Base-by-base conservation (phyloP, 2,113 vertebrate genomes). In the Heterochromis multidens region DNA sequence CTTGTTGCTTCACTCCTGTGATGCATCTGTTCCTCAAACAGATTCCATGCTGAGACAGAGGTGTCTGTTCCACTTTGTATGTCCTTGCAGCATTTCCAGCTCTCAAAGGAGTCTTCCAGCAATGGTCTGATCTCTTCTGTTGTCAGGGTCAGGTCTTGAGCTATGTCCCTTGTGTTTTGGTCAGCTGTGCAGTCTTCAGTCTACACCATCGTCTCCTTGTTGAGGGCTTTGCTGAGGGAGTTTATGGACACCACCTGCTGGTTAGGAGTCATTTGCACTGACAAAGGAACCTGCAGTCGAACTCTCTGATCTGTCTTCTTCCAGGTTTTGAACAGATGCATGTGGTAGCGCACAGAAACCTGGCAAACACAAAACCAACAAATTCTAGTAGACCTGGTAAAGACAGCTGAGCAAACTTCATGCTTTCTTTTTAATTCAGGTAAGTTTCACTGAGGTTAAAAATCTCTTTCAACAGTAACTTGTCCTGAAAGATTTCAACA, bases 291-390 rank as follows among this genome's bases (percentile, higher is more conserved):
- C 79, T 92, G 93, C 21, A 96, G 91, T 62, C 87, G 79, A 60
- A 96, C 94, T 40, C 76, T 91, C 87, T 95, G 92, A 62, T 95
- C 92, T 0, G 89, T 95, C 57, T 58, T 87, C 74, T 89, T 95
- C 95, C 95, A 95, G 2, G 65, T 93, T 61, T 76, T 87, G 80
- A 94, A 93, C 21, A 96, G 90, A 27, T 95, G 93, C 52, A 94
- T 25, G 54, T 96, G 95, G 54, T 95, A 95, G 21, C 91, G 93
- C 58, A 96, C 79, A 2, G 94, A 95, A 13, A 95, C 95, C 95
- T 96, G 89, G 4, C 3, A 79, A 33, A 90, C 21, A 62, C 63
- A 43, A 27, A 46, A 70, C 23, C 52, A n/a, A 16, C 19, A n/a
- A 3, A 56, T 56, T n/a, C n/a, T n/a, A 56, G 29, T 72, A 4